Evolutionary conservation across 2,888 invertebrate species (phyloP), one percentile per base, ranked within the genome.

Genomic region (Holacanthella duospinosa): DNA sequence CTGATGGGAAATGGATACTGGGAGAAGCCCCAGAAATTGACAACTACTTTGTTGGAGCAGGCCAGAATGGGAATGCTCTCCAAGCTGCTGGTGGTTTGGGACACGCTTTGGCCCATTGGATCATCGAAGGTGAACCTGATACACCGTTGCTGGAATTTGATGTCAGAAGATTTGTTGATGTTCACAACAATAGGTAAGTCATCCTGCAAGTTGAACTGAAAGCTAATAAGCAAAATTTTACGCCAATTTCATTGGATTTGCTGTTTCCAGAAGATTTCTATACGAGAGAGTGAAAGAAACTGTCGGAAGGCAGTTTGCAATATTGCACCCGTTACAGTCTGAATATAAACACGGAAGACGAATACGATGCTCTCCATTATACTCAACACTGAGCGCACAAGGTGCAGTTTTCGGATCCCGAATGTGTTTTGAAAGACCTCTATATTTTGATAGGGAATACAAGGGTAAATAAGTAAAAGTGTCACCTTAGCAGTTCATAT

Each of bases 81-180:
- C 85, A 84, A 75, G 84, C 84, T n/a, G 84, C 85, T 55, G 86
- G 85, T 63, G 86, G 86, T 2, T 82, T 86, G 59, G 87, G 86
- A n/a, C 21, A 82, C 82, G 82, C 83, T 63, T 79, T 86, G 28
- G 84, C 86, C 0, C 85, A 86, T 74, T 85, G 85, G 84, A 82
- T 87, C 55, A 81, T 84, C 16, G 81, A 84, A 70, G 85, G 85
- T 1, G 80, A 83, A 73, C 82, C 85, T 0, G 81, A 82, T 2
- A 81, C 81, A 72, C 73, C 76, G 1, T 75, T 86, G 53, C 78
- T 84, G 67, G 79, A 82, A 0, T 83, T 84, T 74, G 84, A 84
- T 75, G 81, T 86, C n/a, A 81, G 84, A 70, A 77, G 85, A 65
- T 85, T 84, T 75, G 75, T 83, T 44, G 83, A 84, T 74, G 80